Base-by-base conservation (phyloP, 2,888 invertebrate species). In the Heteromyza rotundicornis region DNA sequence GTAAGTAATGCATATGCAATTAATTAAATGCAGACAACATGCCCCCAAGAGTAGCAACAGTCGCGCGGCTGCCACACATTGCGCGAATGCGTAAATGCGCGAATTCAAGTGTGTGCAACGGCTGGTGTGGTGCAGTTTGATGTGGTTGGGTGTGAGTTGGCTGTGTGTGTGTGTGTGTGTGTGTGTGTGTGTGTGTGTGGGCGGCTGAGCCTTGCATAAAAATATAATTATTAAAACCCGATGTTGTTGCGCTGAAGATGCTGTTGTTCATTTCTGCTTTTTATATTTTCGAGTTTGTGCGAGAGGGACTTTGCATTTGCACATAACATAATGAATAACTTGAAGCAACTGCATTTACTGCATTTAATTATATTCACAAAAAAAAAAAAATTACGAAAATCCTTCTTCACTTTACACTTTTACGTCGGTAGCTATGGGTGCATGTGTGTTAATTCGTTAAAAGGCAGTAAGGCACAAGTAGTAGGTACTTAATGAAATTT, bases 11-110 rank as follows among this genome's bases (percentile, higher is more conserved):
- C 19, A 17, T 72, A 68, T 69, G 73, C 75, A 73, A 74, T 74
- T 75, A 74, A 74, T 75, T 74, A 74, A 75, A 75, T 74, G 70
- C 75, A 74, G 74, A 73, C 71, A 72, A 66, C 71, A 69, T 59
- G 64, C 70, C 65, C 65, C 55, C 2, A 7, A 7, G 17, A 51
- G 56, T 40, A 20, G 19, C 52, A 36, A 16, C 47, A 55, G 22
- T 19, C 40, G 47, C 47, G 3, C 47, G n/a, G 3, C 40, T 40
- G 14, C 47, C 17, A 19, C n/a, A 40, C n/a, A 40, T 40, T 2
- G 8, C 40, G 14, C 14, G n/a, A 3, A 47, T 20, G 5, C 14
- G 20, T 20, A 40, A 14, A 40, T 40, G 40, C 40, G n/a, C 32
- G 32, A 32, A 32, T 32, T 32, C 32, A 32, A 8, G n/a, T n/a